These are phyloP conservation scores for Tethya wilhelma DNA, from an alignment of 37 sponge, comb jelly and placozoan species.

Conservation along the genomic window DNA sequence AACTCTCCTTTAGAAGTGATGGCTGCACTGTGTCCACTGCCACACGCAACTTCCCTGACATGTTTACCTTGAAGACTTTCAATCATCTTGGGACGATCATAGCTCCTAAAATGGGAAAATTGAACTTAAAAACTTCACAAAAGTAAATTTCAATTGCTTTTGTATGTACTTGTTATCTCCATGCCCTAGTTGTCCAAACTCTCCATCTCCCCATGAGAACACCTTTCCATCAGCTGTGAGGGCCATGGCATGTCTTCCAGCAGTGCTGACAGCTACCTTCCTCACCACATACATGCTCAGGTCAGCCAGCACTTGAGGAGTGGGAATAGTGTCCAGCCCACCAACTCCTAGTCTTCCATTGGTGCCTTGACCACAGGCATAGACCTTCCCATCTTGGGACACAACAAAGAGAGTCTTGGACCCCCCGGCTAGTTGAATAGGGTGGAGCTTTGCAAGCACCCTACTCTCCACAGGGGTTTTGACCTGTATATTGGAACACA, in stretches of 20 bases:
- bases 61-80: slow-evolving; percentile 90
- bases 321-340: neutral
- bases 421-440: slow-evolving; percentile 81
- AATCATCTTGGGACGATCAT: slow-evolving; percentile 80
- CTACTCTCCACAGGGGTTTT: slow-evolving; percentile 61
- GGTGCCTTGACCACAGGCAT: slow-evolving; percentile 85
- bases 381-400: slow-evolving; percentile 91
- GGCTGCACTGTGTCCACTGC: slow-evolving; percentile 90
- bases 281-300: slow-evolving; percentile 90
- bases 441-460: slow-evolving; percentile 68
- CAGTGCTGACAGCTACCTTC: slow-evolving; percentile 81
- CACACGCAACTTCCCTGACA: slow-evolving; percentile 86
- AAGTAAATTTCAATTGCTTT: neutral
- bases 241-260: slow-evolving; percentile 88
- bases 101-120: slow-evolving; percentile 43
- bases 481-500: slow-evolving; percentile 69
- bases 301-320: slow-evolving; percentile 53
- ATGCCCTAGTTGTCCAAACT: slow-evolving; percentile 96
- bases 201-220: slow-evolving; percentile 99
- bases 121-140: neutral
- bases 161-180: slow-evolving; percentile 74
- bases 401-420: slow-evolving; percentile 81
- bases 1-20: slow-evolving; percentile 91
- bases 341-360: slow-evolving; percentile 87
- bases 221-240: slow-evolving; percentile 93